phyloP scores from a whole-genome alignment of 2,888 invertebrate species.

The Chouioia cunea region DNA sequence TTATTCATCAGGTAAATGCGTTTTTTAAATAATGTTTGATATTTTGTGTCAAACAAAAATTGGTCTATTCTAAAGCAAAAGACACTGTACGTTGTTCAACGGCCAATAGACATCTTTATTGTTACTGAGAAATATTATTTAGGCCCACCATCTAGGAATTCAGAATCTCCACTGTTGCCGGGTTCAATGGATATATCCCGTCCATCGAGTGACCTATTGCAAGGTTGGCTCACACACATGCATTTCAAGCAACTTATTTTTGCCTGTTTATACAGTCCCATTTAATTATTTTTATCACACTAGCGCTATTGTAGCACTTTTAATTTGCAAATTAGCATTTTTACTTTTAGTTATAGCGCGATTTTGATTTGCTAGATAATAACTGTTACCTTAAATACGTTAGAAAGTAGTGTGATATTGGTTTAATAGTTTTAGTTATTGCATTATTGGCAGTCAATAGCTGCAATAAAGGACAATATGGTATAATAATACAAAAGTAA shows the following conservation, averaged over 20 bases:
- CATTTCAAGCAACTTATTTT: conserved; percentile 30
- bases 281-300: conserved; percentile 24
- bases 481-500: too few relatives aligned
- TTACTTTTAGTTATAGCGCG: too few relatives aligned
- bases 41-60: neutral
- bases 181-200: conserved; percentile 75
- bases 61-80: neutral
- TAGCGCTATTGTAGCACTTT: conserved; percentile 21
- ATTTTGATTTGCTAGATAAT: too few relatives aligned
- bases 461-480: too few relatives aligned
- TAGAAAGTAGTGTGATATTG: too few relatives aligned
- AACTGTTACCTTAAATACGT: too few relatives aligned
- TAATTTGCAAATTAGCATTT: neutral
- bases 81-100: neutral
- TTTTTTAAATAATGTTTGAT: neutral
- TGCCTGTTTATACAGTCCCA: conserved; percentile 16
- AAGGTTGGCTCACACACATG: conserved; percentile 62
- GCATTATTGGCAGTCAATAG: too few relatives aligned
- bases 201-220: conserved; percentile 72
- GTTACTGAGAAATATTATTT: conserved; percentile 5
- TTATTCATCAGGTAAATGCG: conserved; percentile 78
- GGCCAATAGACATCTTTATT: conserved; percentile 25
- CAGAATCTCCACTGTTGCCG: conserved; percentile 77
- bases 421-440: too few relatives aligned
- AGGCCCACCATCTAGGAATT: conserved; percentile 77